A percentile compares a stretch with the other conserved stretches of the same genome.
These are phyloP conservation scores for Ailurus styani DNA, from an alignment of 2,113 vertebrate genomes.

Conservation along the genomic window DNA sequence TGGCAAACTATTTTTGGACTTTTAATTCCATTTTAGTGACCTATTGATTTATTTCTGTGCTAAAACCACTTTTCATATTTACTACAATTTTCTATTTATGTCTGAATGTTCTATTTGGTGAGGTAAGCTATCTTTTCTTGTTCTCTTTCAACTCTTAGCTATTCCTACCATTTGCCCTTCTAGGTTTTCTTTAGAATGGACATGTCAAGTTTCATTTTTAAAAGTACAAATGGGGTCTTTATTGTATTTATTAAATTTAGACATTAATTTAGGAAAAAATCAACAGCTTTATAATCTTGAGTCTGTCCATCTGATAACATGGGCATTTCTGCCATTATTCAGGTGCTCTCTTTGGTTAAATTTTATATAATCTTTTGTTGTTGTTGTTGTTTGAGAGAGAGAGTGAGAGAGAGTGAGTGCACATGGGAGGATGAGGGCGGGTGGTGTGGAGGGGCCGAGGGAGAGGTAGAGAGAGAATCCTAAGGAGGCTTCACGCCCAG, in stretches of 20 bases:
- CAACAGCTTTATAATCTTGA: background rate
- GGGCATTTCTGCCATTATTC: background rate
- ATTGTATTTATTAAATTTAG: background rate
- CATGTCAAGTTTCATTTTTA: background rate
- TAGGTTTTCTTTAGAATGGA: background rate
- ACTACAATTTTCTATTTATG: background rate
- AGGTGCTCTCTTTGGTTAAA: background rate
- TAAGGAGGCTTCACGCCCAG: background rate
- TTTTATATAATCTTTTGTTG: background rate
- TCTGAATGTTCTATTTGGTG: background rate
- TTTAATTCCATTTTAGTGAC: background rate
- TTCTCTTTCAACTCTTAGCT: background rate
- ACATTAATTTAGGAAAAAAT: background rate
- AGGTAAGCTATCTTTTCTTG: background rate
- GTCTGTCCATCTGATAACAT: background rate
- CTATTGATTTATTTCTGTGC: background rate
- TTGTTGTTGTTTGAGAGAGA: too few relatives aligned
- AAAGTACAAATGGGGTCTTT: background rate
- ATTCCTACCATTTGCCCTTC: background rate
- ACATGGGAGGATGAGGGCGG: background rate
- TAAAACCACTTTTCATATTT: background rate
- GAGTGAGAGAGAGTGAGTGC: background rate
- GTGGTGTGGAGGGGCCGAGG: background rate
- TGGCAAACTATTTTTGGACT: background rate
- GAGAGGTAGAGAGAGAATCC: background rate